Base-by-base conservation (phyloP, 1,140 invertebrate genomes). In the Galleria mellonella region DNA sequence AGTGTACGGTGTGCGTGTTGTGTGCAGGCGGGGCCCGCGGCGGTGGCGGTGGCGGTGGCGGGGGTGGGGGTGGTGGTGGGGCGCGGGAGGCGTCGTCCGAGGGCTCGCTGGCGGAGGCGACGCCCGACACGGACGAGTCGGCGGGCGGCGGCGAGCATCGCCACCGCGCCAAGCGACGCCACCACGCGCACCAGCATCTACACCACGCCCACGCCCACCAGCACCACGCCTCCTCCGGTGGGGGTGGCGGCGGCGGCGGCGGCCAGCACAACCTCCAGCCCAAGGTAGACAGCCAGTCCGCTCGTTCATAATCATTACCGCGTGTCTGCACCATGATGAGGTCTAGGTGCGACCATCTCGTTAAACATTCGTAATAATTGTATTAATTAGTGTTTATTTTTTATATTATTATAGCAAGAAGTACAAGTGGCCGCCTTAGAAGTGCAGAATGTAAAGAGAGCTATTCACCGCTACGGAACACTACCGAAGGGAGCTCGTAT, bases 391-490 rank as follows among this genome's bases (percentile, higher is more conserved):
- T n/a, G n/a, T n/a, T n/a, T n/a, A n/a, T n/a, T n/a, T n/a, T n/a
- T n/a, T n/a, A n/a, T n/a, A 9, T 7, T 23, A 38, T 79, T 76
- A 36, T 86, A 87, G 51, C 82, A 90, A 83, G 88, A 90, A 54
- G 91, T 94, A 11, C 90, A 91, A 72, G 94, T 97, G 42, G 95
- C 94, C 52, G 94, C 96, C 9, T 87, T 99, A 48, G 97, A 98
- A 87, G 96, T 98, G 53, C 95, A 98, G 83, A 98, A 98, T 89
- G 96, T 99, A 42, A 95, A 97, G 68, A 92, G 96, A 56, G 96
- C 96, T 4, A 98, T 98, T 43, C 98, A 96, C 84, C 90, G 96
- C n/a, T 99, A 98, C 75, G 97, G 97, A 4, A 99, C 98, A 8
- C 72, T 97, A 47, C 97, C 97, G 0, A 99, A 99, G 86, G 96